Percentiles rank a stretch among this genome's conserved stretches.
Evolutionary conservation across 92 coral and sea anemone species (phyloP).

Genomic region (Actinostola sp.): DNA sequence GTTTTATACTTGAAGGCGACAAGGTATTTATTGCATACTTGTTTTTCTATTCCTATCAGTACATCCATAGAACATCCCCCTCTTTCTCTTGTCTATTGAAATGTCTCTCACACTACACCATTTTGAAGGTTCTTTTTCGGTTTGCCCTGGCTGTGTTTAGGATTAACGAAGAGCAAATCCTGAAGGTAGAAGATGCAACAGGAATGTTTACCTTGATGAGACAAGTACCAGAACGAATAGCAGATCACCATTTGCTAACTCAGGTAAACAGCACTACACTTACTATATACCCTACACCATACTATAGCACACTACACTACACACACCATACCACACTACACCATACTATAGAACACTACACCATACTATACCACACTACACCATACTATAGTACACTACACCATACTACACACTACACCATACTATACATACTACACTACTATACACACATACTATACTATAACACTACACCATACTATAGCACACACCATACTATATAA

Average conservation of each 20-base stretch:
- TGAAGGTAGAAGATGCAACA: constrained; percentile 79
- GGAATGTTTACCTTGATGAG: constrained; percentile 87
- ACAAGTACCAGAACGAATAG: constrained; percentile 88
- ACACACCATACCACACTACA: no score
- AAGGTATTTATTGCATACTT: constrained; percentile 52
- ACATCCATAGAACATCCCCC: no score
- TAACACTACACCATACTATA: no score
- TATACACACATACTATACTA: no score
- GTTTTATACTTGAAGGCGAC: constrained; percentile 86
- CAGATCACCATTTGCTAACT: constrained; percentile 62
- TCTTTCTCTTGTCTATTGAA: no score
- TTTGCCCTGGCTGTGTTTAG: constrained; percentile 91
- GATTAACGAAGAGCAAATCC: constrained; percentile 75
- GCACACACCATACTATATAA: no score
- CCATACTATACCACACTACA: no score
- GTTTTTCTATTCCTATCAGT: neutral
- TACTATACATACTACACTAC: no score
- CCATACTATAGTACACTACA: no score
- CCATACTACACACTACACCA: no score
- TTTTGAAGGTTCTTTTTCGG: constrained; percentile 69
- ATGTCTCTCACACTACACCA: neutral
- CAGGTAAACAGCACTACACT: constrained; percentile 48
- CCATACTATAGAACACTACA: no score
- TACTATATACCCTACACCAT: neutral
- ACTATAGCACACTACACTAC: no score